Evolutionary conservation across 2,888 invertebrate species (phyloP).

Genomic region (Caenorhabditis zanzibari): DNA sequence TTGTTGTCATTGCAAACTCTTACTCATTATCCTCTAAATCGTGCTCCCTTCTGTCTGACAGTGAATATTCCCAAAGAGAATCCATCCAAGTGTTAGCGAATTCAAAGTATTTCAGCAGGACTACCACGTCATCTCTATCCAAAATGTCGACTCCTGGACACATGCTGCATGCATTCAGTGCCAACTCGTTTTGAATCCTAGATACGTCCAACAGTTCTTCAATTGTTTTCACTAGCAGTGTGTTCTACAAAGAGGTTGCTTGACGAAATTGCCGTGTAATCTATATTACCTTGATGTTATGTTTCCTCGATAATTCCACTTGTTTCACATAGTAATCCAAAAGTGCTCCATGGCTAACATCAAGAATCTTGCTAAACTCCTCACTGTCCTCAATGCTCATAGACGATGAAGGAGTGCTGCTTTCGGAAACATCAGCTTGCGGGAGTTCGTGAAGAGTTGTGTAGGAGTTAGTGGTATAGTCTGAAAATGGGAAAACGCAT

Average conservation of each 20-base stretch:
- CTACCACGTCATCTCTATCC: conserved; percentile 14
- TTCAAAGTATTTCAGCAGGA: conserved; percentile 13
- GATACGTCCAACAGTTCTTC: neutral
- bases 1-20: neutral
- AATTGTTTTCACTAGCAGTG: neutral
- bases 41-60: neutral
- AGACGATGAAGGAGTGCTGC: neutral
- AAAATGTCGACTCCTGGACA: conserved; percentile 43
- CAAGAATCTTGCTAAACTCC: conserved; percentile 31
- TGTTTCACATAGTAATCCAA: conserved; percentile 35
- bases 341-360: conserved; percentile 6
- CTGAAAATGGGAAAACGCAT: neutral
- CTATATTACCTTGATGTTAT: neutral
- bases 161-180: conserved; percentile 11
- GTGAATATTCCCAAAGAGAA: neutral
- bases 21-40: neutral
- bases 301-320: neutral
- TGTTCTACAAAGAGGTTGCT: conserved; percentile 17
- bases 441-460: conserved; percentile 31
- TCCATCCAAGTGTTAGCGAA: conserved; percentile 36
- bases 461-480: conserved; percentile 40
- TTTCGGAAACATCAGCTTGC: neutral
- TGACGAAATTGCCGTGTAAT: neutral
- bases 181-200: conserved; percentile 6
- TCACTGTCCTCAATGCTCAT: conserved; percentile 6